phyloP scores from a whole-genome alignment of 1,140 invertebrate genomes.

The Copidosoma floridanum region DNA sequence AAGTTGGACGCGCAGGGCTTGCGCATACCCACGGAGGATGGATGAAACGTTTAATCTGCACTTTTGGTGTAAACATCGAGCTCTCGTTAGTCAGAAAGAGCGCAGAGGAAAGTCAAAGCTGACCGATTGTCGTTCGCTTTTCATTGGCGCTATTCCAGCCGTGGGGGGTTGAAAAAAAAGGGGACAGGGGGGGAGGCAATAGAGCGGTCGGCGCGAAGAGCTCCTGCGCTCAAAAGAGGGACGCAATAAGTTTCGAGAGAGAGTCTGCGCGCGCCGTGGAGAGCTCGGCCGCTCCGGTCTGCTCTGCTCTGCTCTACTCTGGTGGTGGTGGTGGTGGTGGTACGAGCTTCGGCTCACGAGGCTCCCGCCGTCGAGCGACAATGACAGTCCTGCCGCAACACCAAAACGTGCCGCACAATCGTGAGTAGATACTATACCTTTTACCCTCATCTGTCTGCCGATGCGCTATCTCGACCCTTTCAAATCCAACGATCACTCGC shows the following conservation, averaged over 20 bases:
- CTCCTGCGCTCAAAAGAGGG: conserved; percentile 26
- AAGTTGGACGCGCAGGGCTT: too few relatives aligned
- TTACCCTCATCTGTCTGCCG: not conserved
- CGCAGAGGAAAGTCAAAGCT: too few relatives aligned
- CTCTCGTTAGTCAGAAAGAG: too few relatives aligned
- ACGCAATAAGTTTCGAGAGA: conserved; percentile 13
- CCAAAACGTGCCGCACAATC: conserved; percentile 53
- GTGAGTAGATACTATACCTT: conserved; percentile 47
- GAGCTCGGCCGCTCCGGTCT: too few relatives aligned
- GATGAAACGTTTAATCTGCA: too few relatives aligned
- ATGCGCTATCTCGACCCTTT: too few relatives aligned
- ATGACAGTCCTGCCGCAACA: conserved; percentile 54
- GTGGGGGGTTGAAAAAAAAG: too few relatives aligned
- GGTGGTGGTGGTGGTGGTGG: conserved; percentile 35
- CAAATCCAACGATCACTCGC: too few relatives aligned
- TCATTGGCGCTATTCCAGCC: too few relatives aligned
- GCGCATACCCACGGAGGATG: too few relatives aligned
- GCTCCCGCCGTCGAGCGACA: conserved; percentile 41
- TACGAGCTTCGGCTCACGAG: conserved; percentile 33
- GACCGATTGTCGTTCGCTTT: too few relatives aligned
- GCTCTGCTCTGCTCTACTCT: conserved; percentile 33
- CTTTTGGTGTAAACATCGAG: too few relatives aligned
- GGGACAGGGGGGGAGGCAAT: not conserved
- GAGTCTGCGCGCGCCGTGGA: conserved; percentile 38
- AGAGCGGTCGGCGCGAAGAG: not conserved